Evolutionary conservation across 2,113 vertebrate genomes (phyloP).

Genomic region (Zosterops lateralis): DNA sequence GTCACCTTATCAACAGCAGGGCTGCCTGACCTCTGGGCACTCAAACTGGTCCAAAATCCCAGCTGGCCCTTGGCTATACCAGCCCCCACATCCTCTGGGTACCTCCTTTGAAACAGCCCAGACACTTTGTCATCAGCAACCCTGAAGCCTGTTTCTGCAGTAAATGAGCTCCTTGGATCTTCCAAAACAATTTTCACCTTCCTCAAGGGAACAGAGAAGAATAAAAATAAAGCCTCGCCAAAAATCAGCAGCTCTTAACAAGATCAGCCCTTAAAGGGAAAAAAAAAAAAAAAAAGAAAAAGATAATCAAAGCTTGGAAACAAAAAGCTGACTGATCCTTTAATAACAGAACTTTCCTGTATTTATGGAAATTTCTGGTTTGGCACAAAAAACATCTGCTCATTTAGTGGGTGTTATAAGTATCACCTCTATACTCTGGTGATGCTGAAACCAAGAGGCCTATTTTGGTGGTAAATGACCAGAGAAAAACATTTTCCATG

Average conservation of each 20-base stretch:
- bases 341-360: background rate
- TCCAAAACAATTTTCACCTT: background rate
- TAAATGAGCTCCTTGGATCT: background rate
- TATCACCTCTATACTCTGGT: background rate
- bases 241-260: background rate
- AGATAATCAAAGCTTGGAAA: background rate
- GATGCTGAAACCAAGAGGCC: background rate
- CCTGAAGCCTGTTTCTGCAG: background rate
- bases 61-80: background rate
- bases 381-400: background rate
- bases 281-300: background rate
- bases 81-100: background rate
- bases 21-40: background rate
- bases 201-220: background rate
- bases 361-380: slow-evolving; percentile 7
- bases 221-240: background rate
- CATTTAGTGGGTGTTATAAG: background rate
- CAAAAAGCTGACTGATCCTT: background rate
- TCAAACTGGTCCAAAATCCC: background rate
- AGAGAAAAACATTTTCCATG: background rate
- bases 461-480: background rate
- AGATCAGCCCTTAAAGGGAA: background rate
- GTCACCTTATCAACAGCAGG: background rate
- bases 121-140: background rate
- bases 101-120: background rate